Evolutionary conservation across 2,888 invertebrate genomes (phyloP), one percentile per base, ranked within the genome.

Genomic region (Temnothorax ravouxi): DNA sequence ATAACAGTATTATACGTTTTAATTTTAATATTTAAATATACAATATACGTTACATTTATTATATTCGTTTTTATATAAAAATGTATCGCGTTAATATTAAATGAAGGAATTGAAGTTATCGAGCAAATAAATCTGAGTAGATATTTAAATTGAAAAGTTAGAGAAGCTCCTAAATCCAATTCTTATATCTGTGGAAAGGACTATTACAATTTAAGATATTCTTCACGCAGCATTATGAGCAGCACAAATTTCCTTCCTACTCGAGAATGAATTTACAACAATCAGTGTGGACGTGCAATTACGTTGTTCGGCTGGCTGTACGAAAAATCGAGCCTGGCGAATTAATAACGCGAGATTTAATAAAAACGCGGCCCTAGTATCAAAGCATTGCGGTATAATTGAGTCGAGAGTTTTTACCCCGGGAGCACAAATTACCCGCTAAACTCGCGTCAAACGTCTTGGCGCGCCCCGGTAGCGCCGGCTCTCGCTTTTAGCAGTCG

Each of bases 351-450:
- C 56, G 75, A 72, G 85, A 85, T 85, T 79, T 69, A 79, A 77
- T 85, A 83, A 74, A 64, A 83, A 83, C 66, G 72, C 76, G 72
- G 72, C 81, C 64, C 71, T 84, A 81, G 74, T 81, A 69, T 66
- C 56, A 82, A 83, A 85, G 76, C 69, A 77, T 76, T 67, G 67
- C 75, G 84, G 75, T 76, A 75, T 83, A 86, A 86, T 85, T 79
- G 84, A 85, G 82, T 85, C 76, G 66, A 76, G 85, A 82, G 86
- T 85, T 83, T 86, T 85, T 83, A 44, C 71, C 74, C 41, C 52
- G 66, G 69, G 82, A 85, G 86, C 76, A 85, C 84, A 86, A 86
- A 86, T 86, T 85, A 75, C 77, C 84, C 84, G 84, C 71, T 84
- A 86, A 86, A 81, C 84, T 80, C 81, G 72, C 84, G 77, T 83